Evolutionary conservation across 1,140 invertebrate genomes (phyloP).

Genomic region (Parapsyche elsis): DNA sequence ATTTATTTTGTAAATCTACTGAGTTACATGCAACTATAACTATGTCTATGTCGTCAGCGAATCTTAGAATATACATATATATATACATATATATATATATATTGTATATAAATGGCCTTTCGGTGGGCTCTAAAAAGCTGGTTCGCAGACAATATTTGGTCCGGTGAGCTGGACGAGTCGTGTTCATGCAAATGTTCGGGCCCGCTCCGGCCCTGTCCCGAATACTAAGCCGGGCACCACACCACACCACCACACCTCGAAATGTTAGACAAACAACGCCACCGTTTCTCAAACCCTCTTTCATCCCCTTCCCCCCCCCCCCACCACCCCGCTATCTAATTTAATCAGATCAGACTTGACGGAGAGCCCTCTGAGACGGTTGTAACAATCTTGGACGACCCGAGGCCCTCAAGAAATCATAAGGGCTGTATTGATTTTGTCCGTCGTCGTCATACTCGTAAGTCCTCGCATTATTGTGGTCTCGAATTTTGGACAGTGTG

Average conservation of each 20-base stretch:
- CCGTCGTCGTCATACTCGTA: not conserved
- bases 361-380: constrained; percentile 9
- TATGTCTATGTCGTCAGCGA: no score
- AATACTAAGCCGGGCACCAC: constrained; percentile 36
- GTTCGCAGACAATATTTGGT: constrained; percentile 37
- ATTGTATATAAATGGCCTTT: not conserved
- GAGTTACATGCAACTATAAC: no score
- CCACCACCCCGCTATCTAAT: no score
- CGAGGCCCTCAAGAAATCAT: constrained; percentile 8
- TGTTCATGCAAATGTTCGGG: constrained; percentile 41
- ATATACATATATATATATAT: no score
- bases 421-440: constrained; percentile 33
- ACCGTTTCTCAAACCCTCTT: not conserved
- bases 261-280: constrained; percentile 37
- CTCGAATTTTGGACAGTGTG: no score
- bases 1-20: no score
- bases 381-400: constrained; percentile 27
- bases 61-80: no score
- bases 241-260: constrained; percentile 18
- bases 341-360: constrained; percentile 44
- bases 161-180: constrained; percentile 15
- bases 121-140: not conserved
- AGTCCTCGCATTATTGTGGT: no score
- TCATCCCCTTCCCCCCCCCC: no score
- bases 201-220: constrained; percentile 10